phyloP scores from a whole-genome alignment of 2,797 vertebrate species.

The Argentina silus region DNA sequence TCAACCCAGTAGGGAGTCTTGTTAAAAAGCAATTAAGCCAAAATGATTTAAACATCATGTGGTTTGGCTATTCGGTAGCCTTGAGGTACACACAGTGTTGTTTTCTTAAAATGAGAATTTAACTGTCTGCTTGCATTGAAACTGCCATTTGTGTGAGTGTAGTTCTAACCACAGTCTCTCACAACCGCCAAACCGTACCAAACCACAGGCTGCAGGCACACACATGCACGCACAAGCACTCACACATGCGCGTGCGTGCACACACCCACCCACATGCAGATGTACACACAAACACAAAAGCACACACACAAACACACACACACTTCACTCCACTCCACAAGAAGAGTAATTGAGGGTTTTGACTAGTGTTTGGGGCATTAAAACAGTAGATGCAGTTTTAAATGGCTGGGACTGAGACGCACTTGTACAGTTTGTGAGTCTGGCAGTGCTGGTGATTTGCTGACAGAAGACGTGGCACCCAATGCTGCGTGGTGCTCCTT shows the following conservation, averaged over 20 bases:
- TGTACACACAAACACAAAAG: conserved; percentile 35
- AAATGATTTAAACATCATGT: conserved; percentile 80
- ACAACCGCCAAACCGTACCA: conserved; percentile 76
- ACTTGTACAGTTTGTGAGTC: conserved; percentile 74
- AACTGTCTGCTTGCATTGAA: conserved; percentile 81
- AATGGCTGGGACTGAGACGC: conserved; percentile 75
- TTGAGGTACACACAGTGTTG: conserved; percentile 74
- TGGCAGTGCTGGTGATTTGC: conserved; percentile 71
- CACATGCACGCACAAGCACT: conserved; percentile 43
- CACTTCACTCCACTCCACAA: conserved; percentile 57
- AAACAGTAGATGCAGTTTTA: conserved; percentile 75
- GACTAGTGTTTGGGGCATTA: conserved; percentile 77
- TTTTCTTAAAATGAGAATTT: conserved; percentile 81
- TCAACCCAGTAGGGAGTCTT: conserved; percentile 79
- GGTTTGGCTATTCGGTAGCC: conserved; percentile 72
- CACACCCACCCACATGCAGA: conserved; percentile 30
- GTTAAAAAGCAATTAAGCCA: conserved; percentile 83
- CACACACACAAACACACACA: conserved; percentile 47
- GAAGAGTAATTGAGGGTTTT: conserved; percentile 78
- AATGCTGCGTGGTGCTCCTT: conserved; percentile 65
- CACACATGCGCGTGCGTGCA: conserved; percentile 18
- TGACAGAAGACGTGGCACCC: conserved; percentile 74
- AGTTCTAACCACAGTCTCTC: conserved; percentile 76
- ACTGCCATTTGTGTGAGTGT: conserved; percentile 79
- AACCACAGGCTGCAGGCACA: conserved; percentile 73